phyloP scores from a whole-genome alignment of 1,140 invertebrate species.

The Sinella curviseta region DNA sequence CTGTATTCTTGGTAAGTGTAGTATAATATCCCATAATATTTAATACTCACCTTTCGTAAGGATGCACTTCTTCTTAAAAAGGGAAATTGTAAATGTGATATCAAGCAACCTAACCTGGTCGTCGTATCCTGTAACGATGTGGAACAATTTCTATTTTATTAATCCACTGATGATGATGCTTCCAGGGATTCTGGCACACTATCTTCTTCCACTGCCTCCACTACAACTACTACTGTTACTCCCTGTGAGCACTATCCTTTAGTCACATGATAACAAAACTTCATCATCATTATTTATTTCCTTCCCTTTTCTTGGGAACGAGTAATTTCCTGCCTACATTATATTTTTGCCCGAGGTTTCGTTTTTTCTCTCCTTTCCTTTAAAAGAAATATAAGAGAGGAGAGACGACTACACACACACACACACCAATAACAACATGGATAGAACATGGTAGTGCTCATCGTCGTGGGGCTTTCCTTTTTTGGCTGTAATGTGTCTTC shows the following conservation, averaged over 20 bases:
- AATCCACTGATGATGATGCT: not conserved
- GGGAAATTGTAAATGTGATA: not conserved
- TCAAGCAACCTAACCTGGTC: not conserved
- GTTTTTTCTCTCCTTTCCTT: not conserved
- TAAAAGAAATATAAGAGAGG: too few relatives aligned
- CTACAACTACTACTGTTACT: not conserved
- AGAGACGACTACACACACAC: too few relatives aligned
- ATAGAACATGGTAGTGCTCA: too few relatives aligned
- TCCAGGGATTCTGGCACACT: not conserved
- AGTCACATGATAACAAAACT: constrained; percentile 23
- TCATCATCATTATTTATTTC: constrained; percentile 22
- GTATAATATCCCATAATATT: too few relatives aligned
- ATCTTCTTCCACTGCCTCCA: not conserved
- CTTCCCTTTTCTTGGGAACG: constrained; percentile 7
- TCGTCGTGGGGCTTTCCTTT: not conserved
- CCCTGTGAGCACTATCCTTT: not conserved
- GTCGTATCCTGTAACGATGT: not conserved
- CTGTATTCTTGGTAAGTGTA: too few relatives aligned
- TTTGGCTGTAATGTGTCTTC: not conserved
- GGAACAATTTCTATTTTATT: not conserved
- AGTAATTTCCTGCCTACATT: constrained; percentile 7
- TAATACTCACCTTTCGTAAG: not conserved
- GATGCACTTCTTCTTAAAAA: not conserved
- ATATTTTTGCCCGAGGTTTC: not conserved
- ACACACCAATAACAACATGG: too few relatives aligned